Base-by-base conservation (phyloP, 2,888 invertebrate genomes). In the Pocota personata region DNA sequence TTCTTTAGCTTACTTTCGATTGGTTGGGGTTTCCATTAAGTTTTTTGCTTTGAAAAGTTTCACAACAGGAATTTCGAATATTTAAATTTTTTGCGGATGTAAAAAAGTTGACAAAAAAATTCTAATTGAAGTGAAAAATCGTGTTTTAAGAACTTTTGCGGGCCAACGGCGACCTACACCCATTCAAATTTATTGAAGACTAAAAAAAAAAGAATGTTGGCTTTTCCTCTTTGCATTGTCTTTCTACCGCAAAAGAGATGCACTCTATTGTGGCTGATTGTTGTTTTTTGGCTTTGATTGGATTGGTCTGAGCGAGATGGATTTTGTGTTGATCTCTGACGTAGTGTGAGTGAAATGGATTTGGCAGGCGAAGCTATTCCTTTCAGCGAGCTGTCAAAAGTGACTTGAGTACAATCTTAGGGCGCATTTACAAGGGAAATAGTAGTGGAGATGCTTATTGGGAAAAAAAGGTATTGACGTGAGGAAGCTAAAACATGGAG, bases 211-310 rank as follows among this genome's bases (percentile, higher is more conserved):
- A 52, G 48, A 60, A 21, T 27, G 4, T 73, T 73, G 6, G 35
- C 52, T 55, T 57, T 52, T 83, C 62, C 40, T 78, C 79, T 84
- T 84, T 75, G 40, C 14, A n/a, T 62, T 5, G 30, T 84, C 58
- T 71, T 84, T 80, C 79, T 84, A 84, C 84, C 71, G 71, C 75
- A 84, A 71, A 80, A 84, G 58, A 80, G 80, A 62, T 58, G 21
- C 64, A 55, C 79, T 80, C 48, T 84, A 80, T 40, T 66, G 8
- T 12, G 35, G 3, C 14, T 30, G 64, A 80, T 80, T 80, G 75
- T 84, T 84, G 84, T 84, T 71, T 58, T n/a, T 80, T 24, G 3
- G 19, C 6, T 48, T 52, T 10, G 19, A 10, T 2, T 14, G 3
- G 0, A 0, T 4, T 16, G 10, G 72, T 0, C 5, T 8, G 60